Evolutionary conservation across 1,140 invertebrate genomes (phyloP).

Genomic region (Heliconius congener): DNA sequence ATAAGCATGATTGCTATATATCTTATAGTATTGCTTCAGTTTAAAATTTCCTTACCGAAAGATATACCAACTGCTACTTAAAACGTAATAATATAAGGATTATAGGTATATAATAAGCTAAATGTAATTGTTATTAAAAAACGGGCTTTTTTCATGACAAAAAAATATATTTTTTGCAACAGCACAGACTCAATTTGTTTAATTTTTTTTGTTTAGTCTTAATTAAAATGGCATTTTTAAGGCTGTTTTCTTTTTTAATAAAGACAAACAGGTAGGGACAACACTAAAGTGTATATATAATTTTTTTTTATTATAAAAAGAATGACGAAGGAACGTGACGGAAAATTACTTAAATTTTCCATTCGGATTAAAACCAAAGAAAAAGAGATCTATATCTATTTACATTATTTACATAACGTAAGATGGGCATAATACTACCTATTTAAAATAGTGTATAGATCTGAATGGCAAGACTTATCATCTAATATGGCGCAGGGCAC

Average conservation of each 20-base stretch:
- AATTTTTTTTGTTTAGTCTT: background rate
- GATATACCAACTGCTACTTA: conserved; percentile 34
- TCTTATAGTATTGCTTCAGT: conserved; percentile 83
- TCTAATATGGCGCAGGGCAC: no score
- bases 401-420: no score
- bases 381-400: no score
- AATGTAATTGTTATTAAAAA: background rate
- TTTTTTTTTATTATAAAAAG: no score
- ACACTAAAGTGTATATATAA: background rate
- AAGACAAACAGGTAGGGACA: background rate
- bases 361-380: no score
- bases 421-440: no score
- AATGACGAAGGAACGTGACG: no score
- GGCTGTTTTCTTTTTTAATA: background rate
- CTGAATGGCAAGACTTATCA: no score
- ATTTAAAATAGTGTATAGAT: no score
- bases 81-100: background rate
- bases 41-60: conserved; percentile 82
- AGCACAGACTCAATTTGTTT: background rate
- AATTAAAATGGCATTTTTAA: background rate
- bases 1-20: conserved; percentile 83
- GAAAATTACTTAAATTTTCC: background rate
- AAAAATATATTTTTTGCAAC: background rate
- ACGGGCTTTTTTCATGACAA: background rate
- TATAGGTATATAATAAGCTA: background rate